phyloP scores from a whole-genome alignment of 2,888 invertebrate genomes.

The Pyralis farinalis region DNA sequence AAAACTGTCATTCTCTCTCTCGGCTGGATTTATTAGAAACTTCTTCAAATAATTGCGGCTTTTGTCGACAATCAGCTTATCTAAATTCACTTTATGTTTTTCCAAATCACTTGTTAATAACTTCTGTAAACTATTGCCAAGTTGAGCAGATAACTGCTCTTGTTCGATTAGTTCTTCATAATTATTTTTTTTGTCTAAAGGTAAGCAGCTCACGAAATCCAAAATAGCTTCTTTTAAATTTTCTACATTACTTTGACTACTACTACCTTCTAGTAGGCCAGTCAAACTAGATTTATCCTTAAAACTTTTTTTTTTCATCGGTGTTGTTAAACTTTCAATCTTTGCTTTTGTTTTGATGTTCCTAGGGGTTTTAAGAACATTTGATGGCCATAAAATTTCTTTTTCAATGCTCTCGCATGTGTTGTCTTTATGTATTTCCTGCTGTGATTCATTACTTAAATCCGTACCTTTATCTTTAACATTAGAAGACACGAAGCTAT shows the following conservation, averaged over 20 bases:
- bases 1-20: constrained; percentile 15
- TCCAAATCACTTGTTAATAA: constrained; percentile 10
- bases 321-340: constrained; percentile 14
- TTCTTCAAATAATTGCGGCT: constrained; percentile 23
- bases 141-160: constrained; percentile 18
- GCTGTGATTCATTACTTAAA: constrained; percentile 9
- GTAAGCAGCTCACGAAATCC: constrained; percentile 27
- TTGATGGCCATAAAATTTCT: constrained; percentile 10
- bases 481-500: constrained; percentile 11
- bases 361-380: constrained; percentile 11
- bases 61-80: constrained; percentile 20
- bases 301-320: constrained; percentile 16
- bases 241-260: constrained; percentile 23
- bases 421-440: constrained; percentile 15
- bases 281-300: constrained; percentile 13
- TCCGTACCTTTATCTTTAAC: background rate
- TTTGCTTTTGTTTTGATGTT: constrained; percentile 15
- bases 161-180: constrained; percentile 17
- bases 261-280: constrained; percentile 17
- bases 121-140: constrained; percentile 21
- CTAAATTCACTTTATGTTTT: constrained; percentile 13
- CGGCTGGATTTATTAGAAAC: constrained; percentile 19
- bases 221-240: constrained; percentile 24
- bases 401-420: constrained; percentile 12
- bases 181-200: constrained; percentile 19